Evolutionary conservation across 1,140 invertebrate species (phyloP).

Genomic region (Lysiphlebus fabarum): DNA sequence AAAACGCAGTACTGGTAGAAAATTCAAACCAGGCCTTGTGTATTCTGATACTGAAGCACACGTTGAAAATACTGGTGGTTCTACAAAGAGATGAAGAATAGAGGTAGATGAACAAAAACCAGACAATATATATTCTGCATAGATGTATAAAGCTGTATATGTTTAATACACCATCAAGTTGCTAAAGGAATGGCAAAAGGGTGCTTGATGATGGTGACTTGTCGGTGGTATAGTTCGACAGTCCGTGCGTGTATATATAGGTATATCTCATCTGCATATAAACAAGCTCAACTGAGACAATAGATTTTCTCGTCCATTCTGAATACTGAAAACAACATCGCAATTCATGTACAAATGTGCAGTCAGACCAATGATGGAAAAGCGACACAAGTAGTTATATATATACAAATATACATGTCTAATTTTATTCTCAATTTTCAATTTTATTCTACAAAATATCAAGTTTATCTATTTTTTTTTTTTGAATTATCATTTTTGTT

Average conservation of each 20-base stretch:
- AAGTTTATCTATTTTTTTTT: too few species aligned
- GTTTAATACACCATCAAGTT: conserved; percentile 13
- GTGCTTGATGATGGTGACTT: conserved; percentile 7
- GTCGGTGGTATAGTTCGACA: conserved; percentile 10
- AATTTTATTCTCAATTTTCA: neutral
- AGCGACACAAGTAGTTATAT: conserved; percentile 41
- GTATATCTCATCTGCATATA: conserved; percentile 52
- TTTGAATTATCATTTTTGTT: too few species aligned
- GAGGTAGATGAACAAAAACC: conserved; percentile 12
- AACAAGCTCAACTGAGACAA: conserved; percentile 50
- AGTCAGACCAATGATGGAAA: conserved; percentile 30
- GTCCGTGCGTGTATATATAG: too few species aligned
- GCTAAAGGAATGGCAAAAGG: conserved; percentile 26
- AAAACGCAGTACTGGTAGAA: neutral
- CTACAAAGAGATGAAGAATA: conserved; percentile 19
- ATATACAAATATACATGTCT: conserved; percentile 24
- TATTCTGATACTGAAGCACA: too few species aligned
- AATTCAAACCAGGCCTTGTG: too few species aligned
- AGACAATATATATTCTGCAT: neutral
- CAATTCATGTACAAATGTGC: conserved; percentile 39
- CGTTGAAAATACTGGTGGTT: too few species aligned
- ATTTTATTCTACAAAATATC: neutral
- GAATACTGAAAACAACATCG: conserved; percentile 48
- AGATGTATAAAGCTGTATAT: neutral
- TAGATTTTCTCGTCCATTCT: conserved; percentile 49